Evolutionary conservation across 2,888 invertebrate species (phyloP), one percentile per base, ranked within the genome.

Genomic region (Brachycybe producta): DNA sequence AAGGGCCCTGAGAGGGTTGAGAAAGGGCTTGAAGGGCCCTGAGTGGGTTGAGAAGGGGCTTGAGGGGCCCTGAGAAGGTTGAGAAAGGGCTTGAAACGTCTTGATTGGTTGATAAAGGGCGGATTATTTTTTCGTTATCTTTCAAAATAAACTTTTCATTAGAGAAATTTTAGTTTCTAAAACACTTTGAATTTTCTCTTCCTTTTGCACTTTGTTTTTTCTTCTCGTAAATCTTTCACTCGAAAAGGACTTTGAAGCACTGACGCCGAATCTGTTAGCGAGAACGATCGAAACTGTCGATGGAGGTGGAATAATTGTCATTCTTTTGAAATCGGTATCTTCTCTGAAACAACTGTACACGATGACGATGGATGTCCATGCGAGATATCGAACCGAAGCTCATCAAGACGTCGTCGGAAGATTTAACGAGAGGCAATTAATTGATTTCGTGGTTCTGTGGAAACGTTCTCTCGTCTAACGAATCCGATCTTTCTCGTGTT

Each of bases 201-300:
- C n/a, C n/a, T n/a, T n/a, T n/a, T n/a, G n/a, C n/a, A n/a, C n/a
- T 17, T 41, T 13, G 43, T 26, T n/a, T 4, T 51, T 51, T 11
- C 19, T n/a, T 11, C 34, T 7, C 11, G n/a, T 23, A 43, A 19
- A 23, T 13, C 11, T 48, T 7, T 8, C 23, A 13, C 5, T 8
- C 23, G 8, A 5, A 7, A 5, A 86, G 81, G 94, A 95, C 65
- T 95, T 94, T 72, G 97, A 99, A 73, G 95, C 95, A 0, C 66
- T 99, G 1, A 97, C 95, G 1, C 97, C 98, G 0, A 98, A 99
- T 70, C 72, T 97, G 54, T 73, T 98, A 64, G 97, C 97, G 0
- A 75, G 97, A 48, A 95, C 97, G 0, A 77, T 99, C 56, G 98
- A 98, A 74, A 99, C 98, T 0, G 91, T 98, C 1, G 92, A 95